Conservation (phyloP, 2,888 invertebrate genomes). For the Byasa hedistus region DNA sequence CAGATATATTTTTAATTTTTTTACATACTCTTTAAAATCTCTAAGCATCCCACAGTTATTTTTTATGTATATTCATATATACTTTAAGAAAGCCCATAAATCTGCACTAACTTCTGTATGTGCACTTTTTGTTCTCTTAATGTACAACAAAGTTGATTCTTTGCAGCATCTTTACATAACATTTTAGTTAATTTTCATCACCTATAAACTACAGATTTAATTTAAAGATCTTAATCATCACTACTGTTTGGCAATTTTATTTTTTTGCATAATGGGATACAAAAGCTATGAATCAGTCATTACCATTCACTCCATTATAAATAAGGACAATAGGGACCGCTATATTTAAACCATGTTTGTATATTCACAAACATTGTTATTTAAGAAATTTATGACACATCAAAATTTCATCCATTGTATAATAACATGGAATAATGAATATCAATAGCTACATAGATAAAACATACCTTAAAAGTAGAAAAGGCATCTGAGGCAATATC, state of each 20-base stretch:
- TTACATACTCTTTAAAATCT: too few species aligned
- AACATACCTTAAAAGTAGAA: constrained; percentile 97
- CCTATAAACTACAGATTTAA: background rate
- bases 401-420: background rate
- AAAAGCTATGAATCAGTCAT: background rate
- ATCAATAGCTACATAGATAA: background rate
- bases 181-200: too few species aligned
- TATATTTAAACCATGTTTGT: constrained; percentile 8
- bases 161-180: too few species aligned
- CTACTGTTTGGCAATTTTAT: too few species aligned
- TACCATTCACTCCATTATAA: background rate
- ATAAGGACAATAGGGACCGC: background rate
- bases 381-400: too few species aligned
- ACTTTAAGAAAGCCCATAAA: too few species aligned
- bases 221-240: constrained; percentile 1
- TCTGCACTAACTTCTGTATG: too few species aligned
- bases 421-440: background rate
- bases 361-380: background rate
- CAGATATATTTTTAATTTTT: too few species aligned
- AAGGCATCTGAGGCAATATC: constrained; percentile 99
- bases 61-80: too few species aligned
- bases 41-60: too few species aligned
- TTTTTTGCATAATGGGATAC: background rate
- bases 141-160: too few species aligned
- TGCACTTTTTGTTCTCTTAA: too few species aligned